Evolutionary conservation across 2,113 vertebrate species (phyloP), one percentile per base, ranked within the genome.

Genomic region (Panurus biarmicus): DNA sequence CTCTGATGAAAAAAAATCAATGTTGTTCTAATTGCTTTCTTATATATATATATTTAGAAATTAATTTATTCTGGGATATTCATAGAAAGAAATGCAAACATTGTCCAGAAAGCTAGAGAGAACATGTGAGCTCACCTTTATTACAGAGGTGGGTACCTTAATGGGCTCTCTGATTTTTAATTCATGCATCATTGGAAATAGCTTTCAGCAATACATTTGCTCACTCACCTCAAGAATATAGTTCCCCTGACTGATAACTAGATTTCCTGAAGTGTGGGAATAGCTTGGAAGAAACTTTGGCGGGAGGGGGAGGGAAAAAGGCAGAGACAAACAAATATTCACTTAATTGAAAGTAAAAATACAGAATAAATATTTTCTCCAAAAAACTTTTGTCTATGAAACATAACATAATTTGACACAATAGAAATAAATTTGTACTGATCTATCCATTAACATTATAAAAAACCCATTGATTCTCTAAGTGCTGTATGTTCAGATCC

Each of bases 301-400:
- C 6, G 4, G 2, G 4, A 10, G 29, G 7, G 4, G 7, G 9
- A 4, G 5, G 1, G 3, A 16, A 10, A 40, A 48, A 54, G 45
- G 9, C 45, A 77, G 58, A 56, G 40, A n/a, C 15, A 15, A 74
- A 42, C 12, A 12, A 58, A 76, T 80, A 54, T 44, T 84, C 13
- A 9, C 9, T 78, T 87, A 38, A 75, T 69, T 87, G 44, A 72
- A 64, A 82, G 9, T 28, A 78, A 91, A 96, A 94, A 89, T 31
- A 87, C 38, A 57, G 57, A 96, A 94, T 85, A 91, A 95, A 85
- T 93, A 93, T 69, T 64, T 89, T 84, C 28, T 75, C 20, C 2
- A 60, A 87, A 91, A 87, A 25, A 44, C 20, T 79, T 21, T 14
- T 22, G 8, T 51, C 38, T 82, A 6, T 60, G 35, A 89, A 87